Base-by-base conservation (phyloP, 1,140 invertebrate species). In the Philaenus spumarius region DNA sequence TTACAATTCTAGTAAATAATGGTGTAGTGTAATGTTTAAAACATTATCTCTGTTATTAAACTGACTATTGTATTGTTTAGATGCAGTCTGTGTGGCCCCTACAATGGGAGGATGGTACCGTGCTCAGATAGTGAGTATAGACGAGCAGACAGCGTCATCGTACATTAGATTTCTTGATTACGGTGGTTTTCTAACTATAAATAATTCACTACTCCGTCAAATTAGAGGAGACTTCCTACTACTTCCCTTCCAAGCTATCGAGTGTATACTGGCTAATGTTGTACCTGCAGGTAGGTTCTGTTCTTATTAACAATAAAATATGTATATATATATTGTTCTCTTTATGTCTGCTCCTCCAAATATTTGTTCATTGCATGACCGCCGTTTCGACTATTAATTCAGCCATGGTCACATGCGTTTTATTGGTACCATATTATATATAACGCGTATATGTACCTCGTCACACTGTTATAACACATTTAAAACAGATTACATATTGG, bases 231-330 rank as follows among this genome's bases (percentile, higher is more conserved):
- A 98, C 74, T 97, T 95, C 70, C 86, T 96, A 77, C 79, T 82
- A 23, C 75, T 98, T 66, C 95, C 95, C 17, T 97, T 98, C 78
- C 95, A 98, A 82, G 92, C 95, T 43, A 87, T 90, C 35, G 95
- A 98, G 78, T 93, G 94, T 68, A 85, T 86, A 69, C 76, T 98
- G 67, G 91, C 92, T 9, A 88, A 95, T 75, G 80, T 98, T 56
- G 82, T 83, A 72, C 91, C 94, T 43, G 77, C 83, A 46, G 84
- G 89, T 86, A 73, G 77, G 76, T 73, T n/a, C n/a, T n/a, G n/a
- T n/a, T n/a, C n/a, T n/a, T n/a, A n/a, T n/a, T n/a, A n/a, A n/a
- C n/a, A n/a, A n/a, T n/a, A n/a, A n/a, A n/a, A n/a, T n/a, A n/a
- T n/a, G n/a, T n/a, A n/a, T n/a, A n/a, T n/a, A n/a, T n/a, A n/a